Percentiles rank a stretch among this genome's conserved stretches.
Evolutionary conservation across 2,888 invertebrate species (phyloP).

Genomic region (Adela reaumurella): DNA sequence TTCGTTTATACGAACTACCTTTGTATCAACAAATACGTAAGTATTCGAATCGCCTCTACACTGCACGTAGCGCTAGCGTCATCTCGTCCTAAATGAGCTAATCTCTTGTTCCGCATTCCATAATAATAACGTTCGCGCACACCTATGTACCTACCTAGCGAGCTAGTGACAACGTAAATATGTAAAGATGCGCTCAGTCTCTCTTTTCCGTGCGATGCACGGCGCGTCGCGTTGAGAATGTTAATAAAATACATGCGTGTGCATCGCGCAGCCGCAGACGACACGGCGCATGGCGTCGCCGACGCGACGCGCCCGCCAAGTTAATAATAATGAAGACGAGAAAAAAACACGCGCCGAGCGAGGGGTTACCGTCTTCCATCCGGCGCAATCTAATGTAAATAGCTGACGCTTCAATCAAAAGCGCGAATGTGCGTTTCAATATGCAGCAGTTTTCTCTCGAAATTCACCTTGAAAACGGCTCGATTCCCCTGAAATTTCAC

Average conservation of each 20-base stretch:
- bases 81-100: no score
- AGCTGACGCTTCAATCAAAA: constrained; percentile 23
- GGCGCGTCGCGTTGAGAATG: neutral
- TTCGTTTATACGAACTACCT: no score
- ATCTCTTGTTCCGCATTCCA: no score
- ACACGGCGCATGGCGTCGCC: neutral
- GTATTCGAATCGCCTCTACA: no score
- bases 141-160: no score
- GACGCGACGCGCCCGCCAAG: constrained; percentile 21
- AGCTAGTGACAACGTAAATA: no score
- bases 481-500: constrained; percentile 8
- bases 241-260: neutral
- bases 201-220: no score
- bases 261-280: neutral
- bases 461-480: neutral
- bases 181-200: no score
- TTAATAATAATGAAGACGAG: constrained; percentile 51
- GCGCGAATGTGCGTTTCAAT: constrained; percentile 19
- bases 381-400: constrained; percentile 31
- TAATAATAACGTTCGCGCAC: no score
- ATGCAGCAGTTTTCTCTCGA: constrained; percentile 1
- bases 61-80: no score
- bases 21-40: no score
- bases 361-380: constrained; percentile 41
- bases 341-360: constrained; percentile 42